Percentiles rank a stretch among this genome's conserved stretches.
These are phyloP conservation scores for Orthosia incerta DNA, from an alignment of 2,888 invertebrate species.

Conservation along the genomic window DNA sequence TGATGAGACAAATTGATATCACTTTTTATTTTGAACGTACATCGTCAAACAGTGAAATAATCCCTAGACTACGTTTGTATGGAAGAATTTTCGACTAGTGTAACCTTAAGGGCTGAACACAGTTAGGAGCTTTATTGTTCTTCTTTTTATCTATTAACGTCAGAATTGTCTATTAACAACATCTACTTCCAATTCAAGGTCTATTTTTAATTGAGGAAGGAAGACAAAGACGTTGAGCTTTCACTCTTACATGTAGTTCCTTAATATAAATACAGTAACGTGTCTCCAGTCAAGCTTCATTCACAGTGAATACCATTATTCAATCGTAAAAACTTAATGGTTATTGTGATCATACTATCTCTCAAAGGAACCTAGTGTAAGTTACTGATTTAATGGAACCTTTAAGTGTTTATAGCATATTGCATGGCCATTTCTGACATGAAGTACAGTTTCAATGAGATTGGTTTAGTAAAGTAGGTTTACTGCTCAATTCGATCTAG, in stretches of 20 bases:
- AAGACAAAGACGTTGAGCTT: not conserved
- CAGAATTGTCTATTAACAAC: not conserved
- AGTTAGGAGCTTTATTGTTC: not conserved
- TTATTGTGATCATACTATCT: not conserved
- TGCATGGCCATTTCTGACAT: constrained; percentile 51
- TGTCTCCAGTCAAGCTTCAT: not conserved
- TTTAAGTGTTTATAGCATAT: constrained; percentile 49
- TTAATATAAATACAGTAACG: not conserved
- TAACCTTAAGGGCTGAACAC: too few species aligned
- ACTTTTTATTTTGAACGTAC: too few species aligned
- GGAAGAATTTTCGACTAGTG: too few species aligned
- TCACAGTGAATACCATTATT: not conserved
- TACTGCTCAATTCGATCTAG: constrained; percentile 45
- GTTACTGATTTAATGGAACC: constrained; percentile 15
- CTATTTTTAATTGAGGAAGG: not conserved
- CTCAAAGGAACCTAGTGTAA: constrained; percentile 3
- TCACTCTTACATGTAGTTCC: not conserved
- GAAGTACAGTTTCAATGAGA: constrained; percentile 57
- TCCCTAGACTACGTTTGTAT: too few species aligned
- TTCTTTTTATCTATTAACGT: not conserved
- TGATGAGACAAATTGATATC: too few species aligned
- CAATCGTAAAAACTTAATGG: constrained; percentile 12
- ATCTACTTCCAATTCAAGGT: not conserved
- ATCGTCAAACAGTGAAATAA: too few species aligned
- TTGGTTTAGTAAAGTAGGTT: constrained; percentile 55